Percentiles rank a stretch among this genome's conserved stretches.
These are phyloP conservation scores for Aurelia sp. DNA, from an alignment of 30 jellyfish, hydroid and myxozoan species.

Conservation along the genomic window DNA sequence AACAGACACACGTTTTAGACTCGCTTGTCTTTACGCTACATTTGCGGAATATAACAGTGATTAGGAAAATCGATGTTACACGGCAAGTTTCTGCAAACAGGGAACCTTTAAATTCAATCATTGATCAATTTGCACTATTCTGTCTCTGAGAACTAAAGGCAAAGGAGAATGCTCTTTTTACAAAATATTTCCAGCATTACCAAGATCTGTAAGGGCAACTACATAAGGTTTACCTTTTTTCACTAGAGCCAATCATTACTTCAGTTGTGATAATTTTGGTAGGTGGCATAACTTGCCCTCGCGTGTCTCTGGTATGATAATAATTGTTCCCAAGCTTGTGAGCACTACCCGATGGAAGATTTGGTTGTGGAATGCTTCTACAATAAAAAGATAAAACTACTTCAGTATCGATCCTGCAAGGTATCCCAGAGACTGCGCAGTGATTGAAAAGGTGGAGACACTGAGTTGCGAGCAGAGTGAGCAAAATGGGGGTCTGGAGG, in stretches of 20 bases:
- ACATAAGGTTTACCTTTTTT: background rate
- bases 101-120: too few relatives aligned
- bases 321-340: conserved; percentile 77
- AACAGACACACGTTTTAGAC: too few relatives aligned
- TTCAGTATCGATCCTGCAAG: too few relatives aligned
- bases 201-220: background rate
- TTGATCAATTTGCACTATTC: background rate
- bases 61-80: too few relatives aligned
- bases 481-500: too few relatives aligned
- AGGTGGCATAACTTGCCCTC: conserved; percentile 76
- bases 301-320: conserved; percentile 70
- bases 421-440: too few relatives aligned
- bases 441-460: too few relatives aligned
- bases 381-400: background rate
- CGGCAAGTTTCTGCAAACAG: too few relatives aligned
- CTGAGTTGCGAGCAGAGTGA: too few relatives aligned
- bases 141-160: background rate
- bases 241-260: conserved; percentile 27
- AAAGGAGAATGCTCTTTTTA: background rate
- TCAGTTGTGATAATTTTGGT: conserved; percentile 12
- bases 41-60: too few relatives aligned
- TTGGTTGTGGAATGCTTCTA: conserved; percentile 73
- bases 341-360: conserved; percentile 78
- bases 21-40: too few relatives aligned
- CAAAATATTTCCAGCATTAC: background rate